Evolutionary conservation across 2,113 vertebrate species (phyloP).

Genomic region (Myotis brandtii): DNA sequence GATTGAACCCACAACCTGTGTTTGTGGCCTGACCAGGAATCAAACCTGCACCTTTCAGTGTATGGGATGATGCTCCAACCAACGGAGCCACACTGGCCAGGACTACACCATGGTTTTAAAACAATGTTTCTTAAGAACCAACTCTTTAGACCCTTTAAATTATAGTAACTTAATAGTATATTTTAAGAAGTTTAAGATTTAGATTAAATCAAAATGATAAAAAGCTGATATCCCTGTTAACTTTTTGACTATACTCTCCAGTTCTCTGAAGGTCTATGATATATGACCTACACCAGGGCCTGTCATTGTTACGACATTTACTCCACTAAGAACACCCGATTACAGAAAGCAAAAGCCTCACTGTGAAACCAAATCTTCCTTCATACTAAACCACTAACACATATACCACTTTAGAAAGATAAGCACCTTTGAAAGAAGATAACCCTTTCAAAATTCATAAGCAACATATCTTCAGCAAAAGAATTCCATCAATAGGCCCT

Average conservation of each 20-base stretch:
- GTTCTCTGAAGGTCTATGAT: background rate
- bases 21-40: no score
- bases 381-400: background rate
- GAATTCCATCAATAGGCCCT: background rate
- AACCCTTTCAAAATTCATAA: background rate
- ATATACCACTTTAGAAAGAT: background rate
- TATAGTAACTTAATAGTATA: background rate
- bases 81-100: no score
- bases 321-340: background rate
- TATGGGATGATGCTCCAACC: no score
- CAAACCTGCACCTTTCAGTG: no score
- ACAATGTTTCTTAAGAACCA: background rate
- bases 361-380: background rate
- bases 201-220: background rate
- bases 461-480: background rate
- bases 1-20: no score
- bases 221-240: background rate
- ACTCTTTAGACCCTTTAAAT: background rate
- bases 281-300: background rate
- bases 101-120: background rate
- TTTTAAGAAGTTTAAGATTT: background rate
- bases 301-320: background rate
- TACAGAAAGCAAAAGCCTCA: constrained; percentile 3
- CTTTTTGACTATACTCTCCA: background rate
- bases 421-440: background rate